A percentile compares a stretch with the other conserved stretches of the same genome.
Conservation (phyloP, 2,113 vertebrate species). For the Martes martes region DNA sequence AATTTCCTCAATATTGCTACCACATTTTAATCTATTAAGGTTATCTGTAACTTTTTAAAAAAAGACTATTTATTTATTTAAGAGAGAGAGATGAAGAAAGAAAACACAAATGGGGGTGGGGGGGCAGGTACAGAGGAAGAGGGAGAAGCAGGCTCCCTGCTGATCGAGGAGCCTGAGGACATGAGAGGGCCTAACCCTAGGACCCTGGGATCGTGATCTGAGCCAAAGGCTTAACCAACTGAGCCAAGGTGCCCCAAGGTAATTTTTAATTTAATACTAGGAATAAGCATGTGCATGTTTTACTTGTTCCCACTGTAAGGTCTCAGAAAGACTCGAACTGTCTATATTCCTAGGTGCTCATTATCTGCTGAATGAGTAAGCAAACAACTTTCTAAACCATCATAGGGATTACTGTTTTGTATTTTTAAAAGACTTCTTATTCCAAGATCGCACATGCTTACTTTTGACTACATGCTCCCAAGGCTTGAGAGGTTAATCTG, state of each 20-base stretch:
- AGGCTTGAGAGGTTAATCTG: not conserved
- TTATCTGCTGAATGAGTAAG: not conserved
- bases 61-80: not conserved
- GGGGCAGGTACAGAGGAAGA: not conserved
- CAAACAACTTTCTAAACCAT: not conserved
- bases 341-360: not conserved
- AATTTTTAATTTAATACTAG: not conserved
- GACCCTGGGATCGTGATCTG: not conserved
- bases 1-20: not conserved
- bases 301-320: not conserved
- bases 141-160: not conserved
- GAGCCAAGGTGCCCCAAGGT: not conserved
- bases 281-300: not conserved
- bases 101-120: not conserved
- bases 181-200: not conserved
- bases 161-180: not conserved
- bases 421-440: constrained; percentile 19
- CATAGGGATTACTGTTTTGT: not conserved
- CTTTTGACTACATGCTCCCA: not conserved
- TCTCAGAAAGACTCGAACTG: not conserved
- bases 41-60: not conserved
- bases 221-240: not conserved
- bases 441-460: not conserved
- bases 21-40: not conserved
- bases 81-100: not conserved